Evolutionary conservation across 2,797 vertebrate genomes (phyloP), one percentile per base, ranked within the genome.

Genomic region (Brotula barbata): DNA sequence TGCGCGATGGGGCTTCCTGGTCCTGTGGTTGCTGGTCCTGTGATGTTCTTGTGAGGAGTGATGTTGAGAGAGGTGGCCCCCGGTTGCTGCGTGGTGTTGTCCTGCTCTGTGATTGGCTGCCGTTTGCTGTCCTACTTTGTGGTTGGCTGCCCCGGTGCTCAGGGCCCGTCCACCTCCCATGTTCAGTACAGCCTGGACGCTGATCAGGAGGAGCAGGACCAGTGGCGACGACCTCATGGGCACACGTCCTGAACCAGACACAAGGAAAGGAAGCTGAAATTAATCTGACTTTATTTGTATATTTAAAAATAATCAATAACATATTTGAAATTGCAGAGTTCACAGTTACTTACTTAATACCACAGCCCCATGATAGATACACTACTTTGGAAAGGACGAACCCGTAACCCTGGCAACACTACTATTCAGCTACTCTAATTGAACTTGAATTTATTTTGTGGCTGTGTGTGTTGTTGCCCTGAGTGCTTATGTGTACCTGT

Each of bases 191-290:
- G 95, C 95, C 93, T 94, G 94, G 91, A 92, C 90, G 90, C 94
- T 93, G 85, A 97, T 95, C 94, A 98, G 79, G 93, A 95, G 93
- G 89, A 95, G 93, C 93, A 94, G 92, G 91, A 93, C 92, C 94
- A 98, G 94, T 93, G 93, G 92, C 93, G 94, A 95, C 93, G 93
- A 96, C 93, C 95, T 95, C 95, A 96, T 95, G 95, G 94, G 92
- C 96, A 97, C 88, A 90, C 83, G 89, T 91, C 91, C 91, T 93
- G 73, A 21, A 39, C 5, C 17, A 34, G 57, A 39, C 25, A 28
- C 25, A 28, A 28, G 25, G 25, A 28, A 28, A 28, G 8, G 8
- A 28, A 8, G 4, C 8, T 28, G 25, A 4, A 28, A 8, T 28
- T 8, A 4, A 28, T n/a, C n/a, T n/a, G n/a, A n/a, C n/a, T n/a